phyloP scores from a whole-genome alignment of 2,797 vertebrate species.

The Euthynnus affinis region DNA sequence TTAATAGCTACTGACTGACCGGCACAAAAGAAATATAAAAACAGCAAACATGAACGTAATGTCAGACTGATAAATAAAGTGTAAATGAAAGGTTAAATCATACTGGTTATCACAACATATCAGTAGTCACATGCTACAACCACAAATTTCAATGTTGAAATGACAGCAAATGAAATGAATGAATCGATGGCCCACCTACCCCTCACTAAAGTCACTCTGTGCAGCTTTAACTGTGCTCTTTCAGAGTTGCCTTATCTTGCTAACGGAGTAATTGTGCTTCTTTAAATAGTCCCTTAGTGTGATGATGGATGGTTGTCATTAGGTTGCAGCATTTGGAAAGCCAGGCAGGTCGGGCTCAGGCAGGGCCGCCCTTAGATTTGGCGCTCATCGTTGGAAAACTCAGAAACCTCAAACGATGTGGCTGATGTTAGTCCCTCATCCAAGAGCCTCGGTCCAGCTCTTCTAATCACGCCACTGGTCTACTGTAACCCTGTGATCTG shows the following conservation, averaged over 20 bases:
- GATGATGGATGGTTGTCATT: conserved; percentile 1
- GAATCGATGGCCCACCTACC: no score
- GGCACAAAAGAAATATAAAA: no score
- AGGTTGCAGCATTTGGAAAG: conserved; percentile 1
- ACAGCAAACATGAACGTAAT: no score
- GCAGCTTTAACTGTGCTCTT: background rate
- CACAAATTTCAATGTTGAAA: no score
- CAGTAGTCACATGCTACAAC: background rate
- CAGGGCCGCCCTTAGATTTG: conserved; percentile 36
- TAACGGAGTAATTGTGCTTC: conserved; percentile 19
- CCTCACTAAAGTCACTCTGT: no score
- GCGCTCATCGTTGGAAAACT: conserved; percentile 30
- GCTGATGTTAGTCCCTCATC: conserved; percentile 25
- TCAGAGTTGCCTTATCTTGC: background rate
- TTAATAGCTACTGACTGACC: no score
- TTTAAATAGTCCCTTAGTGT: background rate
- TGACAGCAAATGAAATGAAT: no score
- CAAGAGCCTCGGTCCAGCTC: conserved; percentile 39
- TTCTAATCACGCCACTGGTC: conserved; percentile 55
- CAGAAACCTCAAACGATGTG: conserved; percentile 39
- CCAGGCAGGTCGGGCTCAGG: conserved; percentile 10
- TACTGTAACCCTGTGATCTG: conserved; percentile 42
- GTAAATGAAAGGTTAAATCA: no score
- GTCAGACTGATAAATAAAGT: no score
- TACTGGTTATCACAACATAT: no score